phyloP scores from a whole-genome alignment of 2,797 vertebrate genomes.

The Carapus acus region DNA sequence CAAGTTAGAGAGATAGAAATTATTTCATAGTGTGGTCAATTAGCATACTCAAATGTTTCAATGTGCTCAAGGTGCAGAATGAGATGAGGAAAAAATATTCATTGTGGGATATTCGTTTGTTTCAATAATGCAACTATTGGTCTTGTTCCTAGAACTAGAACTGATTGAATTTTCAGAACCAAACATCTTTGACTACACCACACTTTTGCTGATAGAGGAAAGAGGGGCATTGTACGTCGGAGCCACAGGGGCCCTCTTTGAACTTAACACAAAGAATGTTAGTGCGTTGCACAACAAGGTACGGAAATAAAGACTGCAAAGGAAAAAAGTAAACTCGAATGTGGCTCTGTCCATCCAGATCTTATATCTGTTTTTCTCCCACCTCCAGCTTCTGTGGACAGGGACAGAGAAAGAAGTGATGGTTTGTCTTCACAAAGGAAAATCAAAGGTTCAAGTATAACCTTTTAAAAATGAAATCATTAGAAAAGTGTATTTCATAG shows the following conservation, averaged over 20 bases:
- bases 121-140: too few relatives aligned
- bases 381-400: constrained; percentile 81
- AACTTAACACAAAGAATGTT: constrained; percentile 79
- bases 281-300: constrained; percentile 84
- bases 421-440: constrained; percentile 87
- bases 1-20: too few relatives aligned
- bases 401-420: constrained; percentile 76
- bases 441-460: too few relatives aligned
- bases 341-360: neutral
- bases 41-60: too few relatives aligned
- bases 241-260: constrained; percentile 88
- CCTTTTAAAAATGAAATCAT: too few relatives aligned
- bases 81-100: too few relatives aligned
- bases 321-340: neutral
- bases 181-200: constrained; percentile 88
- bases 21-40: too few relatives aligned
- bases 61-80: too few relatives aligned
- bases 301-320: neutral
- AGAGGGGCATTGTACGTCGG: constrained; percentile 82
- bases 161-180: constrained; percentile 83
- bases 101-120: too few relatives aligned
- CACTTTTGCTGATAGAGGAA: constrained; percentile 83
- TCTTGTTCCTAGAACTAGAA: constrained; percentile 74
- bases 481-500: too few relatives aligned
- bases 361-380: neutral